phyloP scores from a whole-genome alignment of 2,888 invertebrate species.

The Latheticus oryzae region DNA sequence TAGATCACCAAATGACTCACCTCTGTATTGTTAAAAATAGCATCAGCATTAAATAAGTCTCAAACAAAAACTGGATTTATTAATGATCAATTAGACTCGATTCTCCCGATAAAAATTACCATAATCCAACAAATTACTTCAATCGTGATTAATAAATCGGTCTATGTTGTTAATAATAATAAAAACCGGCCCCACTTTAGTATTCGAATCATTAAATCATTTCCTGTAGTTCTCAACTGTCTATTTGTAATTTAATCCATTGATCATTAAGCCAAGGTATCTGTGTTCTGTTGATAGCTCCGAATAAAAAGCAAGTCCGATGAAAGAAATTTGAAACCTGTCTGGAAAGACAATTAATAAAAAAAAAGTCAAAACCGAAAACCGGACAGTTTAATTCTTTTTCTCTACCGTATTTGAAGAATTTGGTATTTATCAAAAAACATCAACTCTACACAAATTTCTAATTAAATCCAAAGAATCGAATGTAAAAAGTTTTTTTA shows the following conservation, averaged over 20 bases:
- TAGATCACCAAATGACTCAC: too few species aligned
- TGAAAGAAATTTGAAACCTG: conserved; percentile 56
- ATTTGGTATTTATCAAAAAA: conserved; percentile 9
- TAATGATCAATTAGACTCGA: too few species aligned
- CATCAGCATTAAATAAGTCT: too few species aligned
- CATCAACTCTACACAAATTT: conserved; percentile 29
- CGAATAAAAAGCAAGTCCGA: conserved; percentile 45
- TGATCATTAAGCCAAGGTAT: conserved; percentile 51
- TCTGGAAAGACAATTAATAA: conserved; percentile 54
- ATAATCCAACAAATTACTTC: conserved; percentile 30
- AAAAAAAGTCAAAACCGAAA: conserved; percentile 34
- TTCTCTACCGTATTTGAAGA: conserved; percentile 19
- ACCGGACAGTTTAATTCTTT: conserved; percentile 30
- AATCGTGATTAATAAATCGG: conserved; percentile 32
- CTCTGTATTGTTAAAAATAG: too few species aligned
- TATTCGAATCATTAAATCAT: conserved; percentile 55
- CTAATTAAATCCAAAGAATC: conserved; percentile 35
- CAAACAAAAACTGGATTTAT: too few species aligned
- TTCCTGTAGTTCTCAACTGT: conserved; percentile 50
- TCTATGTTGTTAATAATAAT: conserved; percentile 19
- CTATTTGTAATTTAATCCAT: conserved; percentile 55
- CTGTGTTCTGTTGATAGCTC: conserved; percentile 46
- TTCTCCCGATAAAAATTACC: conserved; percentile 24
- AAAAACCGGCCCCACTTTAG: conserved; percentile 36
- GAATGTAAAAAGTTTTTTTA: conserved; percentile 16